Evolutionary conservation across 2,888 invertebrate genomes (phyloP).

Genomic region (Polylopha cassiicola): DNA sequence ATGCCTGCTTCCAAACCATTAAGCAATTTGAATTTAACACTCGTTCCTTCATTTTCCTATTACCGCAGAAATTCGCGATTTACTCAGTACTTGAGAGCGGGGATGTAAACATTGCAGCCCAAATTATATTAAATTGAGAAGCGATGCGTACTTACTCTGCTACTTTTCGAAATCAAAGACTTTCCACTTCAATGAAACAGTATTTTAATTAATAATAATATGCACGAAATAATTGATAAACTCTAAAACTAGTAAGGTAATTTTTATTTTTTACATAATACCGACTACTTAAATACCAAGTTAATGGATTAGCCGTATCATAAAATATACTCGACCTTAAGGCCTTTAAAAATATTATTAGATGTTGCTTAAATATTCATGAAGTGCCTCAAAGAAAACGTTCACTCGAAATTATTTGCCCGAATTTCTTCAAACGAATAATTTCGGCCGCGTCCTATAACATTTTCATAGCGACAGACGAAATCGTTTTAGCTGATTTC

Average conservation of each 20-base stretch:
- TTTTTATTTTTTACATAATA: too few relatives aligned
- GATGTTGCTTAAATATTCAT: constrained; percentile 20
- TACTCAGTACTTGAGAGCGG: constrained; percentile 37
- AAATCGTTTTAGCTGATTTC: constrained; percentile 34
- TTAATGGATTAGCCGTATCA: constrained; percentile 5
- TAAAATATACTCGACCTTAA: not conserved
- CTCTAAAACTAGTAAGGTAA: too few relatives aligned
- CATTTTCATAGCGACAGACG: constrained; percentile 30
- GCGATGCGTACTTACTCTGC: too few relatives aligned
- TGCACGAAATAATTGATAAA: too few relatives aligned
- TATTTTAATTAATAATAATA: too few relatives aligned
- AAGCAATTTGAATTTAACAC: constrained; percentile 76
- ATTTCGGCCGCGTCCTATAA: constrained; percentile 25
- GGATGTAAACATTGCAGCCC: constrained; percentile 14
- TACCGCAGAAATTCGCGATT: constrained; percentile 61
- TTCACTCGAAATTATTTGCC: constrained; percentile 22
- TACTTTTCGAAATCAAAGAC: too few relatives aligned
- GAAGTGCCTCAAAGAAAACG: constrained; percentile 21
- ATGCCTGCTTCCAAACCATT: constrained; percentile 72
- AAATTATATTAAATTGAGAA: too few relatives aligned
- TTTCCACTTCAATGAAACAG: too few relatives aligned
- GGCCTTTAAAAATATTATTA: constrained; percentile 14
- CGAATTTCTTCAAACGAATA: constrained; percentile 29
- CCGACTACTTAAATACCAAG: too few relatives aligned
- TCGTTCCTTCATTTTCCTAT: constrained; percentile 74